Conservation (phyloP, 2,113 vertebrate genomes). For the Boulengeromyrus knoepffleri region DNA sequence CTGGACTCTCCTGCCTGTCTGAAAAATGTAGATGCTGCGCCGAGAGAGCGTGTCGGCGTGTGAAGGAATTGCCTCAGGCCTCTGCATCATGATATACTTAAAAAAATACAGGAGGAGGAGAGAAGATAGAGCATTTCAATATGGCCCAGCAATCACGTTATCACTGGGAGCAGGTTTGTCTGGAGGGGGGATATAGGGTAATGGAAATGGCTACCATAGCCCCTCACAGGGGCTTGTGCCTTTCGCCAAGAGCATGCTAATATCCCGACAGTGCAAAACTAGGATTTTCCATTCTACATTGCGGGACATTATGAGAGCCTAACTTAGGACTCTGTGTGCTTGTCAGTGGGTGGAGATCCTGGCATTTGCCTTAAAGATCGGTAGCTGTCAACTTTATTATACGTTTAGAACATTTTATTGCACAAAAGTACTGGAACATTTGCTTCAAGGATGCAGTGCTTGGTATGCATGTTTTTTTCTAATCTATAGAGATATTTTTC, state of each 20-base stretch:
- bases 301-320: neutral
- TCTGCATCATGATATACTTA: slow-evolving; percentile 16
- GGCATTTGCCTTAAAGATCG: neutral
- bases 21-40: slow-evolving; percentile 10
- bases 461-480: neutral
- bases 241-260: slow-evolving; percentile 19
- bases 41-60: slow-evolving; percentile 7
- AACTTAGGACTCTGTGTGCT: neutral
- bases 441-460: neutral
- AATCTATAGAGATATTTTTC: neutral
- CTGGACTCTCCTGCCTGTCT: slow-evolving; percentile 12
- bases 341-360: neutral
- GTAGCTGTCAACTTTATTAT: neutral
- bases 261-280: neutral
- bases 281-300: neutral
- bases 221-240: neutral
- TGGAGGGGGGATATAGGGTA: slow-evolving; percentile 7
- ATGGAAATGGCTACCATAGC: slow-evolving; percentile 1
- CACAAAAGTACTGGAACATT: neutral
- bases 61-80: slow-evolving; percentile 19
- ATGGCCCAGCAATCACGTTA: slow-evolving; percentile 24
- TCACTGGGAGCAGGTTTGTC: slow-evolving; percentile 25
- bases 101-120: slow-evolving; percentile 7
- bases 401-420: neutral
- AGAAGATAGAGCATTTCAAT: slow-evolving; percentile 17